Evolutionary conservation across 2,797 vertebrate genomes (phyloP).

Genomic region (Nothura maculosa): DNA sequence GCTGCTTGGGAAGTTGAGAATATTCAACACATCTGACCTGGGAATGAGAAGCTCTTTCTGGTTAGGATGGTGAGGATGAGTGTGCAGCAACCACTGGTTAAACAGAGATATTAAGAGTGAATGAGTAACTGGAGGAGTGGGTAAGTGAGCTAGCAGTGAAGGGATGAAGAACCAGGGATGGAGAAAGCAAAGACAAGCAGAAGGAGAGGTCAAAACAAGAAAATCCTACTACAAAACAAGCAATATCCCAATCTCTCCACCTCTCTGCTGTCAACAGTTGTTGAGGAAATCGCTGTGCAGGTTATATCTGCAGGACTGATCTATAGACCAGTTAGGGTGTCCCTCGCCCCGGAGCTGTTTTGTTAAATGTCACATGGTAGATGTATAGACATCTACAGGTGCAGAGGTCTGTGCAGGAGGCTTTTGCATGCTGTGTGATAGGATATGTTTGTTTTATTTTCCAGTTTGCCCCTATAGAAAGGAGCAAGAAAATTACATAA

Average conservation of each 20-base stretch:
- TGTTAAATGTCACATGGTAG: not conserved
- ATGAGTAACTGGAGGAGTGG: not conserved
- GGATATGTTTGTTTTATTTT: not conserved
- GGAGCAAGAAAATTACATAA: too few relatives aligned
- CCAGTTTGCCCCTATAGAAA: too few relatives aligned
- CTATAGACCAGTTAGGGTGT: not conserved
- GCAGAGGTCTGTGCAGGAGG: not conserved
- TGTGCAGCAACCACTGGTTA: not conserved
- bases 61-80: not conserved
- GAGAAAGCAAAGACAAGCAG: not conserved
- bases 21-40: rapidly evolving
- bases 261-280: not conserved
- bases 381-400: too few relatives aligned
- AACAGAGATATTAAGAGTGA: not conserved
- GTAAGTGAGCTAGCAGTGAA: not conserved
- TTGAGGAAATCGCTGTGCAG: not conserved
- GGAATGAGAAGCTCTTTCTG: not conserved
- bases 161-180: not conserved
- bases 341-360: not conserved
- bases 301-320: not conserved
- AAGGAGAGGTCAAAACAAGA: not conserved
- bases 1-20: not conserved
- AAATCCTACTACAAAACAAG: not conserved
- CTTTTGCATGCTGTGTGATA: not conserved
- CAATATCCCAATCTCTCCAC: not conserved